Evolutionary conservation across 2,113 vertebrate genomes (phyloP).

Genomic region (Sapajus apella): DNA sequence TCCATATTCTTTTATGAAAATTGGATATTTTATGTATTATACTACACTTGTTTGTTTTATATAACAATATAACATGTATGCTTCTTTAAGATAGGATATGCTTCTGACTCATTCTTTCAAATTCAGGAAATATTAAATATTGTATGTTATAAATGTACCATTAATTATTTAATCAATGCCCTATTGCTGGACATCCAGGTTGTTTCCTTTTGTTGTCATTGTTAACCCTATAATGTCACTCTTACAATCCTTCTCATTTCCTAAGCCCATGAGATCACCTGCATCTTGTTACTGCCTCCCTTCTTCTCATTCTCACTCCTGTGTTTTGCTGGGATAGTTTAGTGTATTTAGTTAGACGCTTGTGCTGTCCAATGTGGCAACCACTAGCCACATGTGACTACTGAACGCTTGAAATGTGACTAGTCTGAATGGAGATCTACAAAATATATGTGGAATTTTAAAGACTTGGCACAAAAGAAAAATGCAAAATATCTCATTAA

Average conservation of each 20-base stretch:
- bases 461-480: neutral
- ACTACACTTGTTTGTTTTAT: neutral
- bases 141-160: neutral
- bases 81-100: neutral
- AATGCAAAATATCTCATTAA: neutral
- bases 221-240: neutral
- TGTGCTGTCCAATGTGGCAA: neutral
- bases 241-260: neutral
- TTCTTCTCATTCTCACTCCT: neutral
- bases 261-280: neutral
- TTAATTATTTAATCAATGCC: neutral
- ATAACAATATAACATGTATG: neutral
- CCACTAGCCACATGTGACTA: neutral
- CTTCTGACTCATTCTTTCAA: neutral
- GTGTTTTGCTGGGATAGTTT: neutral
- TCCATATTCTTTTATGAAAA: conserved; percentile 16
- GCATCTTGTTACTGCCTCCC: neutral
- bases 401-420: neutral
- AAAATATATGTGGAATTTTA: neutral
- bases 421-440: neutral
- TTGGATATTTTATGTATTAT: neutral
- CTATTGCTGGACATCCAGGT: neutral
- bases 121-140: neutral
- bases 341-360: neutral
- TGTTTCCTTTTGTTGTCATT: neutral